Base-by-base conservation (phyloP, 2,113 vertebrate species). In the Spilogale gracilis region DNA sequence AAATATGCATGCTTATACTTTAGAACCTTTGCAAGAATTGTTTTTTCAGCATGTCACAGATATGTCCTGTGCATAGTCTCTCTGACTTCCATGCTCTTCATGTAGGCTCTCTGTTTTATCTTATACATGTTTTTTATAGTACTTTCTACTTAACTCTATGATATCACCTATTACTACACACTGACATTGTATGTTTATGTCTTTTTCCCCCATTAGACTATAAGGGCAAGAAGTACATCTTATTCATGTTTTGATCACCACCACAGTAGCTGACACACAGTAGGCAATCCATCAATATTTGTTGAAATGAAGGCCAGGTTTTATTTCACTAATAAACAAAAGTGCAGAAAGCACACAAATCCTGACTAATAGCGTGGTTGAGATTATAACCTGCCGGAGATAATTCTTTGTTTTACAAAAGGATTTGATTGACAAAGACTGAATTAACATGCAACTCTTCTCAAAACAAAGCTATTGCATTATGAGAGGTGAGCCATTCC, bases 361-460 rank as follows among this genome's bases (percentile, higher is more conserved):
- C 25, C 14, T 48, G 2, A 3, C 17, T 86, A 93, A 25, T 10
- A 25, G 25, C 8, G 11, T 83, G 61, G 5, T 17, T 23, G n/a
- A 73, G 65, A 18, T 48, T 38, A 73, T 78, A 32, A 86, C 27
- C 21, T 93, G 18, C 12, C 43, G 45, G 18, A 73, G 10, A 32
- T 63, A 20, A 52, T 45, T 65, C 7, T 91, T 71, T 93, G 56
- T 65, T 87, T 87, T 73, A 89, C 16, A 50, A 86, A 89, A 92
- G 54, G 9, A 65, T 86, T 79, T 79, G 71, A 94, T 30, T 73
- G 67, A 94, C 17, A 78, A 56, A 56, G 93, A n/a, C 50, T 56
- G 38, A 95, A 96, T 58, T 80, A 89, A 85, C 52, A 95, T 38
- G 38, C 10, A 13, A 48, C 13, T 92, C 17, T 96, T 85, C 67